phyloP scores from a whole-genome alignment of 2,113 vertebrate genomes.

The Diadophis punctatus region DNA sequence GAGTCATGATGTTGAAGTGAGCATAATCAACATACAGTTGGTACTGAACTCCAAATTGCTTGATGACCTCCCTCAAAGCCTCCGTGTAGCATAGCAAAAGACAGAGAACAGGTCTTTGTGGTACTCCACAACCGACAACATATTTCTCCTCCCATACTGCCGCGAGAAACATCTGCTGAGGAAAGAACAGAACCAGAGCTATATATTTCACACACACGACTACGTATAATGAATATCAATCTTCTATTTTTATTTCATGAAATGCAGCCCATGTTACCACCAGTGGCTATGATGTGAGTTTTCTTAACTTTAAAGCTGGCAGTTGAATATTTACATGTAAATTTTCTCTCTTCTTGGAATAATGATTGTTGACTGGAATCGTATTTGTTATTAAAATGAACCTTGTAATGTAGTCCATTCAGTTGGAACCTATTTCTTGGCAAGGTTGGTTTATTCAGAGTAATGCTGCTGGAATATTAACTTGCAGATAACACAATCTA shows the following conservation, averaged over 20 bases:
- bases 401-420: slow-evolving; percentile 23
- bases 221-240: slow-evolving; percentile 21
- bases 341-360: slow-evolving; percentile 20
- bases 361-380: slow-evolving; percentile 27
- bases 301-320: slow-evolving; percentile 44
- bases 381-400: slow-evolving; percentile 32
- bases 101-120: background rate
- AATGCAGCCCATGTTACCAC: slow-evolving; percentile 38
- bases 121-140: background rate
- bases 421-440: slow-evolving; percentile 32
- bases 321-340: slow-evolving; percentile 56
- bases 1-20: too few relatives aligned
- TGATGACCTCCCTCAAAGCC: background rate
- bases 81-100: background rate
- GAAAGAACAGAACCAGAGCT: background rate
- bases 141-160: background rate
- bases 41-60: background rate
- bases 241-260: slow-evolving; percentile 21
- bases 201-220: background rate
- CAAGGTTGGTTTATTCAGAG: background rate
- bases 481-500: background rate
- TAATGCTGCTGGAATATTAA: slow-evolving; percentile 28
- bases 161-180: background rate
- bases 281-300: slow-evolving; percentile 10
- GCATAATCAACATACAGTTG: background rate